Evolutionary conservation across 2,797 vertebrate genomes (phyloP).

Genomic region (Lacerta bilineata): DNA sequence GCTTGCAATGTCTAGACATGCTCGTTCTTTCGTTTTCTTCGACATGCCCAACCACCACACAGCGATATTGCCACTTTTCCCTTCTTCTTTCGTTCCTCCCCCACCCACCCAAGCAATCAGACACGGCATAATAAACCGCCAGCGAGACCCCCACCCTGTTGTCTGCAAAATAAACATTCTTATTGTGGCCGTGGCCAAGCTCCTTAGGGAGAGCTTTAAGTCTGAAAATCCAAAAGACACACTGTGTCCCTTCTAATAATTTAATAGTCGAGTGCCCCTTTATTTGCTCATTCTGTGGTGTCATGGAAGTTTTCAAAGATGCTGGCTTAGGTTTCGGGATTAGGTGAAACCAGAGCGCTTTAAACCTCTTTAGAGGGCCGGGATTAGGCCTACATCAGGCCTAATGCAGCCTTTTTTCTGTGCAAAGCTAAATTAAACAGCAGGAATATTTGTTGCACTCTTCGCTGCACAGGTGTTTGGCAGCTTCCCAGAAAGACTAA

Average conservation of each 20-base stretch:
- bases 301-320: conserved; percentile 88
- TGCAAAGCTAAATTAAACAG: conserved; percentile 83
- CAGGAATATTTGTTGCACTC: conserved; percentile 78
- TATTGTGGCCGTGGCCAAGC: conserved; percentile 80
- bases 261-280: conserved; percentile 83
- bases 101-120: neutral
- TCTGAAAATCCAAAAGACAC: conserved; percentile 89
- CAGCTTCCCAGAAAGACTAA: conserved; percentile 76
- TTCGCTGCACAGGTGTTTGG: conserved; percentile 83
- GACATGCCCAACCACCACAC: conserved; percentile 10
- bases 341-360: conserved; percentile 98
- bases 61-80: conserved; percentile 10
- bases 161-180: conserved; percentile 82
- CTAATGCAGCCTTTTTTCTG: conserved; percentile 82
- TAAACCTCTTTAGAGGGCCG: conserved; percentile 92
- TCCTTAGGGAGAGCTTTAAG: conserved; percentile 85
- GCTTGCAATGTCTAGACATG: conserved; percentile 24
- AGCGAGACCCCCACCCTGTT: conserved; percentile 67
- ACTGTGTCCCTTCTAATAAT: conserved; percentile 89
- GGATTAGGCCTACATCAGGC: conserved; percentile 88
- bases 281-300: conserved; percentile 91
- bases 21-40: conserved; percentile 35
- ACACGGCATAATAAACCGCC: conserved; percentile 66
- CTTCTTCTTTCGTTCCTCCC: neutral
- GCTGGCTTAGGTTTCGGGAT: conserved; percentile 92